These are phyloP conservation scores for Acarapis woodi DNA, from an alignment of 1,140 invertebrate species.

Conservation along the genomic window DNA sequence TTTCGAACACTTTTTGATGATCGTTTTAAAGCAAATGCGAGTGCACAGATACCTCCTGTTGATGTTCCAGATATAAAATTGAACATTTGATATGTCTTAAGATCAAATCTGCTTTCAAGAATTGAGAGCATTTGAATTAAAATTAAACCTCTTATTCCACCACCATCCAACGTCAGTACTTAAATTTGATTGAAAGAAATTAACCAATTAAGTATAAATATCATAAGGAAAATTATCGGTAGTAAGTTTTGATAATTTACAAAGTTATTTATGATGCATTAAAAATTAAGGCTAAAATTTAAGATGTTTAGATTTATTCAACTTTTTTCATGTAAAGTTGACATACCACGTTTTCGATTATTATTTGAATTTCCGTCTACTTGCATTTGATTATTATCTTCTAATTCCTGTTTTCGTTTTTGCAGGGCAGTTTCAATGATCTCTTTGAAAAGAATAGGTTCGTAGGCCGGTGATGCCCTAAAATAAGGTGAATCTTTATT, in stretches of 20 bases:
- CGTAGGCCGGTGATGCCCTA: constrained; percentile 12
- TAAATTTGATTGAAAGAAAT: no score
- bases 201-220: no score
- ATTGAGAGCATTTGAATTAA: constrained; percentile 54
- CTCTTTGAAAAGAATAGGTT: constrained; percentile 12
- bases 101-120: constrained; percentile 33
- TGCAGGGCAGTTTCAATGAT: constrained; percentile 8
- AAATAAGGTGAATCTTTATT: constrained; percentile 12
- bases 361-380: background rate
- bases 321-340: no score
- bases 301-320: no score
- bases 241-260: no score
- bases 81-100: constrained; percentile 48
- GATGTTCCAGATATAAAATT: constrained; percentile 66
- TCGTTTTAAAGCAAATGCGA: constrained; percentile 28
- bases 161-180: constrained; percentile 26
- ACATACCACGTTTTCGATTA: no score
- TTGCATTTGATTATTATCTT: background rate
- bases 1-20: constrained; percentile 27
- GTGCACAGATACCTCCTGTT: constrained; percentile 71
- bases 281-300: no score
- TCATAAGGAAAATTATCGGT: no score
- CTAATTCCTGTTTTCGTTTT: background rate
- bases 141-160: constrained; percentile 67
- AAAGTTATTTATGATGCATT: no score